Evolutionary conservation across 1,140 invertebrate genomes (phyloP).

Genomic region (Cydia fagiglandana): DNA sequence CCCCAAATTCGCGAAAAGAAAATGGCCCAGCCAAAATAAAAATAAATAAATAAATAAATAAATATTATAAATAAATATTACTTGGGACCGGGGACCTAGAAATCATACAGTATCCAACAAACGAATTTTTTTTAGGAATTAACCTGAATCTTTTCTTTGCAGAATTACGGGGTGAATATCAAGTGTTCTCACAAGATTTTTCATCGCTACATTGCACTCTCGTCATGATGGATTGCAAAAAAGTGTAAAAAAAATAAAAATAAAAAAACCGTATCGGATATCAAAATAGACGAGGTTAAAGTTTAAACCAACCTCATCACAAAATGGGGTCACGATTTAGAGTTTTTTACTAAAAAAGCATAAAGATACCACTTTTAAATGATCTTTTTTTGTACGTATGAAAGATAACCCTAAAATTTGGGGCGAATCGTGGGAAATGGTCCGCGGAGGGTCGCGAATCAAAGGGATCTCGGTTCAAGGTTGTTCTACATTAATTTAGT

Average conservation of each 20-base stretch:
- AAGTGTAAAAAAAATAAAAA: neutral
- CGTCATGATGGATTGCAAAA: slow-evolving; percentile 34
- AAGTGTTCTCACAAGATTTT: slow-evolving; percentile 59
- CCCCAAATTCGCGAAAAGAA: too few relatives aligned
- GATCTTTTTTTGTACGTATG: slow-evolving; percentile 58
- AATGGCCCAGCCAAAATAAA: too few relatives aligned
- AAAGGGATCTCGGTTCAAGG: slow-evolving; percentile 51
- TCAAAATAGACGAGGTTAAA: slow-evolving; percentile 69
- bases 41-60: too few relatives aligned
- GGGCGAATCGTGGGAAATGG: slow-evolving; percentile 72
- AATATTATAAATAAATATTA: too few relatives aligned
- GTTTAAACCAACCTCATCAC: slow-evolving; percentile 72
- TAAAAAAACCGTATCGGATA: slow-evolving; percentile 71
- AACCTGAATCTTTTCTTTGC: neutral
- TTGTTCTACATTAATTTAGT: slow-evolving; percentile 63
- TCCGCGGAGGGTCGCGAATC: slow-evolving; percentile 46
- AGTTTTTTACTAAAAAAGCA: slow-evolving; percentile 50
- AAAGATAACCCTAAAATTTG: slow-evolving; percentile 57
- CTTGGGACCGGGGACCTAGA: too few relatives aligned
- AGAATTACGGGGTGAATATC: slow-evolving; percentile 4
- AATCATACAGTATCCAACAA: too few relatives aligned
- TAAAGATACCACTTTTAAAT: slow-evolving; percentile 67
- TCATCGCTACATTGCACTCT: slow-evolving; percentile 28
- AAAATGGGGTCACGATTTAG: slow-evolving; percentile 64
- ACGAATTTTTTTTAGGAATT: neutral